Conservation (phyloP, 2,888 invertebrate species). For the Lamellibrachia satsuma region DNA sequence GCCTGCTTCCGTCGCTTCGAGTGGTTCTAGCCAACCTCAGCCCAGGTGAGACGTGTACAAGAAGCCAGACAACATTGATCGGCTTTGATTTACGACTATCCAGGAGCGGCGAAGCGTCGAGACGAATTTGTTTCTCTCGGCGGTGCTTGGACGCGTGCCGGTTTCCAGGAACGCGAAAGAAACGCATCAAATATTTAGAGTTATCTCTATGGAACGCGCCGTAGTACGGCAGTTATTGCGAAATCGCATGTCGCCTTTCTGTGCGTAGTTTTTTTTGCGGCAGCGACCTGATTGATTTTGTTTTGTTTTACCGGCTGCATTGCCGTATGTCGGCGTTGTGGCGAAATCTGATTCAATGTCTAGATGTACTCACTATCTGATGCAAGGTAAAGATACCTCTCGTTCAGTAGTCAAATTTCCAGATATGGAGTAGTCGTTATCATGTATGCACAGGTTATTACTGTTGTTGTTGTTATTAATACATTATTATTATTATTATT, state of each 20-base stretch:
- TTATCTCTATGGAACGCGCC: neutral
- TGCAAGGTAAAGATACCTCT: neutral
- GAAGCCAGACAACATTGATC: neutral
- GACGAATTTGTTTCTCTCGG: neutral
- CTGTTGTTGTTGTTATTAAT: too few relatives aligned
- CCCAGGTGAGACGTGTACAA: neutral
- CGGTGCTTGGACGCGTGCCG: neutral
- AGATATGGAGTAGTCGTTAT: neutral
- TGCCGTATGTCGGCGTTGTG: neutral
- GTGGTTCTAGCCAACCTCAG: neutral
- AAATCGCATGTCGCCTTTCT: neutral
- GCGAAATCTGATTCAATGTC: neutral
- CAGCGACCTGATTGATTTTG: conserved; percentile 6
- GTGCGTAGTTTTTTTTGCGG: neutral
- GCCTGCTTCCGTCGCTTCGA: neutral
- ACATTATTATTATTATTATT: too few relatives aligned
- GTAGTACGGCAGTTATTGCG: neutral
- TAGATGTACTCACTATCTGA: neutral
- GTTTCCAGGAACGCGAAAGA: neutral
- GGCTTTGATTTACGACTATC: neutral
- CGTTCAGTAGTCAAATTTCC: neutral
- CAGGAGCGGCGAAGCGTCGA: neutral
- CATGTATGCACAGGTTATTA: too few relatives aligned
- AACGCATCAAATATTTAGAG: conserved; percentile 6
- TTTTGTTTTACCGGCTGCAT: neutral